Conservation (phyloP, 2,797 vertebrate genomes). For the Morelia viridis region DNA sequence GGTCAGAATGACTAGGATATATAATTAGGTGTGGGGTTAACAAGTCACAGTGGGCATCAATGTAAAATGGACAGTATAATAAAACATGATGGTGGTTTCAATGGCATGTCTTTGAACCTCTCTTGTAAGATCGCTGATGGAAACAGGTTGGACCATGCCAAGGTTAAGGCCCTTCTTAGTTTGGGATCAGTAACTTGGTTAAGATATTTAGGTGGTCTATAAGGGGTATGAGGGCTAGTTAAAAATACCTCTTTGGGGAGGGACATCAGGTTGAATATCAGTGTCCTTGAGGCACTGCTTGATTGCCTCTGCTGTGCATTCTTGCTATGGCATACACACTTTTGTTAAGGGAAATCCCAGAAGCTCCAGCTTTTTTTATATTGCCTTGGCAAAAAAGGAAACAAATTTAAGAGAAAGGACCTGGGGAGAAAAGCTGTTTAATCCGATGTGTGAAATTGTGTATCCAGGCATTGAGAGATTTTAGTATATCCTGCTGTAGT, state of each 20-base stretch:
- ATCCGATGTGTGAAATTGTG: neutral
- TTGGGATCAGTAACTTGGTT: neutral
- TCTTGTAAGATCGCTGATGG: neutral
- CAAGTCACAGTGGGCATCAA: neutral
- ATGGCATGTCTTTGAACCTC: neutral
- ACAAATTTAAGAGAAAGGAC: neutral
- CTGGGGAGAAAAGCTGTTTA: neutral
- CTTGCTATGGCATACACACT: neutral
- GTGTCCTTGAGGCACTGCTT: neutral
- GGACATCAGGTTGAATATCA: neutral
- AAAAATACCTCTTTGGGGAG: neutral
- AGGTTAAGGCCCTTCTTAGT: neutral
- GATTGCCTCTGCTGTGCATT: neutral
- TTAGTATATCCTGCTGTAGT: neutral
- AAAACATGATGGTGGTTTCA: neutral
- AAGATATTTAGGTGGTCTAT: neutral
- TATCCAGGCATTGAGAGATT: neutral
- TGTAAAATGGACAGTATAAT: neutral
- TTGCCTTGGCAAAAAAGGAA: neutral
- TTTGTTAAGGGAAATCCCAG: neutral
- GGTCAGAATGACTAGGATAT: neutral
- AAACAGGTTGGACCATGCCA: neutral
- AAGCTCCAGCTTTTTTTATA: neutral
- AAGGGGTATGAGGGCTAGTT: neutral
- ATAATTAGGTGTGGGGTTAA: neutral